These are phyloP conservation scores for Trissoscelio sp. DNA, from an alignment of 2,888 invertebrate genomes.

Conservation along the genomic window DNA sequence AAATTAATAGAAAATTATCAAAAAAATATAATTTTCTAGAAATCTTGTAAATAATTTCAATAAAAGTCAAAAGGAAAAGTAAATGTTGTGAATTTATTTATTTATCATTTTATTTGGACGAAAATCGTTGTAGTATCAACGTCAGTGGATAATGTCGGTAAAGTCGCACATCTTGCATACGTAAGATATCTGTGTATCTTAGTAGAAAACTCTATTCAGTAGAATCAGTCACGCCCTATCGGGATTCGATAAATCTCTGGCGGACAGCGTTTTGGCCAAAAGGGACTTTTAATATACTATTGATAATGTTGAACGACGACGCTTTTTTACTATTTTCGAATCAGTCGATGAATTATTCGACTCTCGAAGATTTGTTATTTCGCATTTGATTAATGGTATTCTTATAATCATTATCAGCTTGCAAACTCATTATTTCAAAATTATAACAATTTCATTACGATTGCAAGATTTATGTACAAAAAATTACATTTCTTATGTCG, in stretches of 20 bases:
- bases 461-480: too few species aligned
- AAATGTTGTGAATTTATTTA: background rate
- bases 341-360: constrained; percentile 30
- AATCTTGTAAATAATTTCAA: too few species aligned
- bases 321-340: constrained; percentile 38
- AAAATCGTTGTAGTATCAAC: background rate
- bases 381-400: background rate
- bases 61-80: background rate
- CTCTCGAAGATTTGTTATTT: background rate
- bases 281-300: constrained; percentile 56
- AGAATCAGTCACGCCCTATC: constrained; percentile 65
- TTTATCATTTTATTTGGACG: background rate
- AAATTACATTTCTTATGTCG: too few species aligned
- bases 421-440: background rate
- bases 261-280: constrained; percentile 47
- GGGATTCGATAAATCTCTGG: constrained; percentile 55
- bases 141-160: constrained; percentile 43
- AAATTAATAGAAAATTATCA: too few species aligned
- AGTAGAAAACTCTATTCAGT: constrained; percentile 63
- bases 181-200: constrained; percentile 63
- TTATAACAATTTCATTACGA: background rate
- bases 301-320: constrained; percentile 40
- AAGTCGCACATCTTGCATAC: constrained; percentile 45
- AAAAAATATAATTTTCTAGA: too few species aligned
- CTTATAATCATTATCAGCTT: constrained; percentile 9